Percentiles rank a stretch among this genome's conserved stretches.
phyloP scores from a whole-genome alignment of 2,888 invertebrate species.

The Lasioglossum villosulum region DNA sequence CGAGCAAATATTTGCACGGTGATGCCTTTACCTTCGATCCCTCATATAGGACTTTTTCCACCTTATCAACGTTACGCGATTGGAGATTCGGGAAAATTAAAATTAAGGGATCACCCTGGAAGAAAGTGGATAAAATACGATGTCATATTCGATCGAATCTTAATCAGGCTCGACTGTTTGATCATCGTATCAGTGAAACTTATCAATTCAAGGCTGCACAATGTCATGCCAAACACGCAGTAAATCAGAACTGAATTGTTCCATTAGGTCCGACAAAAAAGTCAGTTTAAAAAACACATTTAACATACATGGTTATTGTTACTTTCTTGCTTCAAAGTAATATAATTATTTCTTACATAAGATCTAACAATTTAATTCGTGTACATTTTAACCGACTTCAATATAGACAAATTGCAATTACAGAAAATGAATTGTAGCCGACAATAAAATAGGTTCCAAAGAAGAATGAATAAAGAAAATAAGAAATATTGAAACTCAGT shows the following conservation, averaged over 20 bases:
- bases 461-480: neutral
- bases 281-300: neutral
- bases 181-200: neutral
- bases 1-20: conserved; percentile 78
- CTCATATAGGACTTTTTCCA: conserved; percentile 61
- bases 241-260: neutral
- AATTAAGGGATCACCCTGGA: conserved; percentile 13
- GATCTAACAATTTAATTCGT: no score
- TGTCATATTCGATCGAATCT: neutral
- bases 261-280: neutral
- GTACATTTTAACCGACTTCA: neutral
- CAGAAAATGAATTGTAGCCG: neutral
- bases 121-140: conserved; percentile 8
- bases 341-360: neutral
- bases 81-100: conserved; percentile 60
- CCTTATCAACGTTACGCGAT: conserved; percentile 58
- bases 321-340: neutral
- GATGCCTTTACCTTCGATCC: conserved; percentile 74
- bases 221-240: neutral
- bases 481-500: neutral
- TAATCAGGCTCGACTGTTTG: neutral
- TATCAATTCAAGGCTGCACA: neutral
- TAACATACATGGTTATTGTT: neutral
- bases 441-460: neutral
- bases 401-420: neutral